These are phyloP conservation scores for Falco naumanni DNA, from an alignment of 2,797 vertebrate genomes.

Conservation along the genomic window DNA sequence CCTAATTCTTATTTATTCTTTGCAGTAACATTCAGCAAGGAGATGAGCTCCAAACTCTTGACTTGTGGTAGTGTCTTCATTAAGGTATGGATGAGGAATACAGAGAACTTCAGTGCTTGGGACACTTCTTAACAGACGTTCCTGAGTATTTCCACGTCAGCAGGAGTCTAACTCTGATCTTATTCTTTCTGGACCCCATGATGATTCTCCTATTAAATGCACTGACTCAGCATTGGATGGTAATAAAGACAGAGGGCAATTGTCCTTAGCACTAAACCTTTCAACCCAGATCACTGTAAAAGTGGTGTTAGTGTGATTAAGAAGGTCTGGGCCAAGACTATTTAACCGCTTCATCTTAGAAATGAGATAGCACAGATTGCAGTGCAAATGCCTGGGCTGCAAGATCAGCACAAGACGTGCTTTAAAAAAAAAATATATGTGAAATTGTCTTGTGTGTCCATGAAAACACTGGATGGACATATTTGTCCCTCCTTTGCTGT, in stretches of 20 bases:
- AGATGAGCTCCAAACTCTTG: not conserved
- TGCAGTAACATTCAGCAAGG: not conserved
- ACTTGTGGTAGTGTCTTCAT: not conserved
- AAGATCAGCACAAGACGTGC: not conserved
- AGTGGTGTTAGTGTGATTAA: conserved; percentile 33
- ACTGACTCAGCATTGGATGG: not conserved
- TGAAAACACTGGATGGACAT: not conserved
- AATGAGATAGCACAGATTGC: not conserved
- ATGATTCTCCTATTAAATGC: not conserved
- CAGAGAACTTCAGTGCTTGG: not conserved
- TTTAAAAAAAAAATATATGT: not conserved
- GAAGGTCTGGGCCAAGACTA: not conserved
- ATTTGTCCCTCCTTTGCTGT: not conserved
- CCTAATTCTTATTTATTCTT: conserved; percentile 37
- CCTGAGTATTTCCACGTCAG: conserved; percentile 8
- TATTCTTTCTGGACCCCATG: not conserved
- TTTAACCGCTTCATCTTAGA: conserved; percentile 36
- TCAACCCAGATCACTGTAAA: conserved; percentile 33
- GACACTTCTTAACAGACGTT: not conserved
- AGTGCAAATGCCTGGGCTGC: not conserved
- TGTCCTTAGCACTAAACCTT: conserved; percentile 21
- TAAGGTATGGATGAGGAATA: not conserved
- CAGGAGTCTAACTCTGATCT: not conserved
- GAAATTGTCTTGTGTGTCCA: not conserved
- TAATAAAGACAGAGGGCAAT: not conserved